These are phyloP conservation scores for Corythucha ciliata DNA, from an alignment of 2,888 invertebrate species.

Conservation along the genomic window DNA sequence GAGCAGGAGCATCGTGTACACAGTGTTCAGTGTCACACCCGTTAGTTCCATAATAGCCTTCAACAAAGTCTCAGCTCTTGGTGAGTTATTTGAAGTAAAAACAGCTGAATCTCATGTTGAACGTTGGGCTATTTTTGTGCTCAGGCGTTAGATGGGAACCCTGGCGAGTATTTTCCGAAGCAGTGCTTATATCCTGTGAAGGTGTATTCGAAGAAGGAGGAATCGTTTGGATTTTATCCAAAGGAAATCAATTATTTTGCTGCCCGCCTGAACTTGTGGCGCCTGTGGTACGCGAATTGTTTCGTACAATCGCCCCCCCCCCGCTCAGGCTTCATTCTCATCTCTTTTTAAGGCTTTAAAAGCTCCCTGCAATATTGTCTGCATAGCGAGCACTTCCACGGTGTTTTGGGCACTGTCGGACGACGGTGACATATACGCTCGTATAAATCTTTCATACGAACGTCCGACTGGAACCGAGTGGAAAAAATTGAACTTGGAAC, in stretches of 20 bases:
- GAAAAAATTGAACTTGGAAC: slow-evolving; percentile 42
- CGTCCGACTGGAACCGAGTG: slow-evolving; percentile 43
- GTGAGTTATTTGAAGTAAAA: too few species aligned
- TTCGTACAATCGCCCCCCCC: not conserved
- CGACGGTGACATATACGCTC: slow-evolving; percentile 42
- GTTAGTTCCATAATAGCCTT: too few species aligned
- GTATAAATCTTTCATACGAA: slow-evolving; percentile 41
- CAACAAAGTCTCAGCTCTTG: not conserved
- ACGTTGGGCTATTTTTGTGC: too few species aligned
- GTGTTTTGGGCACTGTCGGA: slow-evolving; percentile 44
- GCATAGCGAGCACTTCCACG: slow-evolving; percentile 31
- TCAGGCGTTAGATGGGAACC: too few species aligned
- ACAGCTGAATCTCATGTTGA: too few species aligned
- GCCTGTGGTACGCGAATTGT: not conserved
- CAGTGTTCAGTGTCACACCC: too few species aligned
- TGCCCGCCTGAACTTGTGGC: not conserved
- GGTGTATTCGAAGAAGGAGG: slow-evolving; percentile 40
- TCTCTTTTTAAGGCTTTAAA: slow-evolving; percentile 26
- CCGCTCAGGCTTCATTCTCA: not conserved
- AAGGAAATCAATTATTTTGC: slow-evolving; percentile 34
- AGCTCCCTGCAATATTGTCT: slow-evolving; percentile 27
- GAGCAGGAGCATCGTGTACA: too few species aligned
- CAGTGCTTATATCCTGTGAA: slow-evolving; percentile 36
- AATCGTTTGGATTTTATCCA: slow-evolving; percentile 42
- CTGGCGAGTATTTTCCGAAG: too few species aligned